Evolutionary conservation across 2,888 invertebrate genomes (phyloP), one percentile per base, ranked within the genome.

Genomic region (Drosophila subquinaria): DNA sequence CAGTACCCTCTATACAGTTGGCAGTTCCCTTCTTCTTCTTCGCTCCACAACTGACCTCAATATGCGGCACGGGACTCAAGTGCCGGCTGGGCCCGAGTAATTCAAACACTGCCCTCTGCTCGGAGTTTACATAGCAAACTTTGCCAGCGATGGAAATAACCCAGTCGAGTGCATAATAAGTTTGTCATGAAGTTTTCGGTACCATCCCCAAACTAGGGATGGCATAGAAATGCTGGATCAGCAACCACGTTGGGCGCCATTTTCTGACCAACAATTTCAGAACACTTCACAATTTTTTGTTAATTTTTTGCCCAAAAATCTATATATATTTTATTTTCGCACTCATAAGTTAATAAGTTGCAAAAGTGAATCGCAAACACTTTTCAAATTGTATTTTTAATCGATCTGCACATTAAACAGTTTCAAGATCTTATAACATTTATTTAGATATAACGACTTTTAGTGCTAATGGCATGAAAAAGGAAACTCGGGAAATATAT

Each of bases 21-120:
- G 17, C 20, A 13, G 15, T 20, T 10, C 53, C 9, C 60, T 53
- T 27, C 30, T 13, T 27, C 4, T 23, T 17, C 27, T 20, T 23
- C 27, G n/a, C 36, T 30, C 51, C 56, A 30, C 52, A 63, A 64
- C 88, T 83, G 83, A 83, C 83, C 83, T 82, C 88, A 83, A 83
- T 83, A 85, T 83, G 88, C 85, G 88, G 84, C 81, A 70, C n/a
- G 85, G 79, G 73, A 79, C 82, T 88, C 82, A 76, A 83, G 83
- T 88, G 82, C 72, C 85, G 76, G 66, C 82, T 76, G 73, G 73
- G 85, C 76, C 71, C 73, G 71, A 83, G 82, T 88, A 88, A 88
- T 88, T 83, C 82, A 83, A 83, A 83, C 88, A 83, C 79, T 79
- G 88, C 56, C 69, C 74, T 42, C 20, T 45, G 67, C 74, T 65